Conservation (phyloP, 2,797 vertebrate genomes). For the Ceyx erithaca region DNA sequence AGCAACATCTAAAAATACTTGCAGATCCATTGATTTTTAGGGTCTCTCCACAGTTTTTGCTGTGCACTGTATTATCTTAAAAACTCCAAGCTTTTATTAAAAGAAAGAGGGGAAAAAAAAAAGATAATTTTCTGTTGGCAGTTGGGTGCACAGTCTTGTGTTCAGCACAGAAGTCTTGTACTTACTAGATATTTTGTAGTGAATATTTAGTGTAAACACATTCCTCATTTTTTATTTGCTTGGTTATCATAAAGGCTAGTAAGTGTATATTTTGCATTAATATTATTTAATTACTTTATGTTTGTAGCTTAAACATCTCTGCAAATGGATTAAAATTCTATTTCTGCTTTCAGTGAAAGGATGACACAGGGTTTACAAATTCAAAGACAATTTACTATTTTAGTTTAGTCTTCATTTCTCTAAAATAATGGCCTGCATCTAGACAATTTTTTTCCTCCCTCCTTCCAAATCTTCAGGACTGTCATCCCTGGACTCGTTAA, state of each 20-base stretch:
- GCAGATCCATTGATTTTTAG: slow-evolving; percentile 66
- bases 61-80: slow-evolving; percentile 36
- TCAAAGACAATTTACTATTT: not conserved
- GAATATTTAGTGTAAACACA: slow-evolving; percentile 18
- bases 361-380: not conserved
- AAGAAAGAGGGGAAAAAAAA: not conserved
- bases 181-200: not conserved
- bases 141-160: not conserved
- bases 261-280: slow-evolving; percentile 11
- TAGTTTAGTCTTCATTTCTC: not conserved
- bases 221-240: slow-evolving; percentile 37
- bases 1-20: slow-evolving; percentile 63
- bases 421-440: not conserved
- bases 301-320: not conserved
- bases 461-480: not conserved
- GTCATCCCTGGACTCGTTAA: not conserved
- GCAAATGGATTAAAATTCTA: not conserved
- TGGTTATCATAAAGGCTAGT: not conserved
- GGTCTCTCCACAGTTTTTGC: slow-evolving; percentile 53
- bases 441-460: not conserved
- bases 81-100: slow-evolving; percentile 33
- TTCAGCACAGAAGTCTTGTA: not conserved
- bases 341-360: not conserved
- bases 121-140: not conserved
- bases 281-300: not conserved